A percentile compares a stretch with the other conserved stretches of the same genome.
These are phyloP conservation scores for Hipposideros armiger DNA, from an alignment of 2,113 vertebrate genomes.

Conservation along the genomic window DNA sequence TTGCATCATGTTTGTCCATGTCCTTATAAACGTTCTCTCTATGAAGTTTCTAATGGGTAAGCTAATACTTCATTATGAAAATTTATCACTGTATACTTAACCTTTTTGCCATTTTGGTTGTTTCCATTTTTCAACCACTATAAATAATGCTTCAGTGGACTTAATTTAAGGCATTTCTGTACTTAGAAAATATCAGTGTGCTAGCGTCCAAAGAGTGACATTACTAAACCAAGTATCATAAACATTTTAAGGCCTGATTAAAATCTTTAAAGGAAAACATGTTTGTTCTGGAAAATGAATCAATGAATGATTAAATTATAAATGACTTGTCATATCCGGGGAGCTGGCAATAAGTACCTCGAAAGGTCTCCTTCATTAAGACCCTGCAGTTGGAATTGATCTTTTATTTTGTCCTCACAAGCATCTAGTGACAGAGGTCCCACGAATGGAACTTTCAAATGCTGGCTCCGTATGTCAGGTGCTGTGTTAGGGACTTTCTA, in stretches of 20 bases:
- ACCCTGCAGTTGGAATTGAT: neutral
- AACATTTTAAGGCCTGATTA: neutral
- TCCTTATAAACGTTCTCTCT: neutral
- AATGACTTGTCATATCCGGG: neutral
- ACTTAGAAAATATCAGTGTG: neutral
- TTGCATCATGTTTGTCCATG: neutral
- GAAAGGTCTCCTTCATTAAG: neutral
- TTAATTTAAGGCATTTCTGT: neutral
- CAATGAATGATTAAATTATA: slow-evolving; percentile 6
- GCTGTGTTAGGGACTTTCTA: neutral
- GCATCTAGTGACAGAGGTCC: neutral
- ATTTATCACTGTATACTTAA: neutral
- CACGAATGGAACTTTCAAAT: neutral
- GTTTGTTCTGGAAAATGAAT: slow-evolving; percentile 31
- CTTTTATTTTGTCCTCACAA: neutral
- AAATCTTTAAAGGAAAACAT: neutral
- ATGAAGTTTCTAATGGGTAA: neutral
- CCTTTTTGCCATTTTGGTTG: neutral
- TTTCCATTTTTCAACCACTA: neutral
- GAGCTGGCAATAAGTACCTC: neutral
- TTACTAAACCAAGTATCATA: neutral
- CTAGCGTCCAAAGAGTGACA: neutral
- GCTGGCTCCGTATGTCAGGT: neutral
- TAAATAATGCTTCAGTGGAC: neutral
- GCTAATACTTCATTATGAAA: neutral